phyloP scores from a whole-genome alignment of 2,888 invertebrate genomes.

The Meta bourneti region DNA sequence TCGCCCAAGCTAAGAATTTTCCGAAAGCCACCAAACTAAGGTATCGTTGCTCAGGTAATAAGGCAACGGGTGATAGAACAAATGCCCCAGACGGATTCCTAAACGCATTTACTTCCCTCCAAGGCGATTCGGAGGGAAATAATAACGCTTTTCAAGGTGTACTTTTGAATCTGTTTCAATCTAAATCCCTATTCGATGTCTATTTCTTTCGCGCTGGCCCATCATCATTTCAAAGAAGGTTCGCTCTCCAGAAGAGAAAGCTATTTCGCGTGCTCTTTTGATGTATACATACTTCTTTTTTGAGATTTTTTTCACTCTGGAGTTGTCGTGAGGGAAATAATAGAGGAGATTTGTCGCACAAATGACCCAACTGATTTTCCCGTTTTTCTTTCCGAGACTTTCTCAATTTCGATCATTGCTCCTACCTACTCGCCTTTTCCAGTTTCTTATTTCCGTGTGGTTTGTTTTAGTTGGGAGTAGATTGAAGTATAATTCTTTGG shows the following conservation, averaged over 20 bases:
- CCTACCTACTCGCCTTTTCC: background rate
- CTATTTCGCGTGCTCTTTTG: conserved; percentile 26
- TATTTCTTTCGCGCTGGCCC: conserved; percentile 38
- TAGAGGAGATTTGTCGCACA: conserved; percentile 60
- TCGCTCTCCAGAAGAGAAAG: background rate
- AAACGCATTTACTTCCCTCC: conserved; percentile 51
- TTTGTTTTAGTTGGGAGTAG: background rate
- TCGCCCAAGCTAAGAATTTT: background rate
- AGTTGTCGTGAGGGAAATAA: conserved; percentile 56
- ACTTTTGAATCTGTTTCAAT: conserved; percentile 62
- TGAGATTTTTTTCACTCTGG: background rate
- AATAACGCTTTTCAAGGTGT: conserved; percentile 62
- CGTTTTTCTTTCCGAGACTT: conserved; percentile 6
- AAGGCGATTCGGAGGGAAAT: conserved; percentile 45
- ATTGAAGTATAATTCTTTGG: background rate
- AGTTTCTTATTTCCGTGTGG: background rate
- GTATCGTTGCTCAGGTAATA: conserved; percentile 29
- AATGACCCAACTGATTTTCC: conserved; percentile 43
- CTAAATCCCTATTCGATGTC: conserved; percentile 41
- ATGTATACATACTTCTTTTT: conserved; percentile 18
- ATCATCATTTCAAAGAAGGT: conserved; percentile 54
- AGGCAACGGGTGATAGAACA: conserved; percentile 31
- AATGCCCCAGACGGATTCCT: conserved; percentile 16
- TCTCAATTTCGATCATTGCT: conserved; percentile 11
- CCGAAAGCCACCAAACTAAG: background rate